Evolutionary conservation across 2,113 vertebrate genomes (phyloP).

Genomic region (zebrafish (Danio rerio)): GRCz12tu NC_133190.1:33408001-33408500

Average conservation of each 20-base stretch:
- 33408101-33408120: constrained; percentile 45
- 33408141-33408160: constrained; percentile 38
- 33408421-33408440: not conserved
- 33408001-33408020: constrained; percentile 23
- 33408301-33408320: constrained; percentile 41
- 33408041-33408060: constrained; percentile 44
- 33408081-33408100: constrained; percentile 50
- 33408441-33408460: constrained; percentile 1
- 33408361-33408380: constrained; percentile 22
- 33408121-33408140: constrained; percentile 21
- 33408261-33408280: constrained; percentile 1
- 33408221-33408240: constrained; percentile 26
- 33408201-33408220: not conserved
- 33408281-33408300: constrained; percentile 26
- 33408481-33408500: constrained; percentile 20
- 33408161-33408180: constrained; percentile 41
- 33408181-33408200: constrained; percentile 11
- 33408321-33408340: constrained; percentile 52
- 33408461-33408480: not conserved
- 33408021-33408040: constrained; percentile 32
- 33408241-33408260: constrained; percentile 5
- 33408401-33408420: constrained; percentile 15
- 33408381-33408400: not conserved
- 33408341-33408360: constrained; percentile 23
- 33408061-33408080: constrained; percentile 46